phyloP scores from a whole-genome alignment of 35 echinoderm and acorn worm species.

The Apostichopus californicus region DNA sequence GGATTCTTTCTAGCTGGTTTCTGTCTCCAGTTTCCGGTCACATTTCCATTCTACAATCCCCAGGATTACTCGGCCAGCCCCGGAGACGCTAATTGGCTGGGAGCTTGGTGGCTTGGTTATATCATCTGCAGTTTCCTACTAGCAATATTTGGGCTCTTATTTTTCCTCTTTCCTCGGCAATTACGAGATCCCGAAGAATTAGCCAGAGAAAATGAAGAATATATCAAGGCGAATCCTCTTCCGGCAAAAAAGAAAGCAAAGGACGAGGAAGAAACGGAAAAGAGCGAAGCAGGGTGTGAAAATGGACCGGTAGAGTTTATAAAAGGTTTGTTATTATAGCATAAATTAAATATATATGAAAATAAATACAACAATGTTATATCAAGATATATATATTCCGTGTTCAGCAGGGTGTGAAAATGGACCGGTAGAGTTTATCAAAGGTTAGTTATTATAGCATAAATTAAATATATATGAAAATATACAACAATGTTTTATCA shows the following conservation, averaged over 20 bases:
- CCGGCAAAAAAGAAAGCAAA: neutral
- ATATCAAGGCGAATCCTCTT: neutral
- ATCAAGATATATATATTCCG: too few species aligned
- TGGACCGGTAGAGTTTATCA: conserved; percentile 15
- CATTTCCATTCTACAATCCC: conserved; percentile 63
- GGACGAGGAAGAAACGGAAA: neutral
- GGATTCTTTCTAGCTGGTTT: conserved; percentile 77
- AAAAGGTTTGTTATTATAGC: too few species aligned
- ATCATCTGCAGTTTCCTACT: conserved; percentile 59
- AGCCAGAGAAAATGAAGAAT: neutral
- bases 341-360: too few species aligned
- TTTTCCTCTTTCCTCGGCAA: conserved; percentile 25
- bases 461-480: too few species aligned
- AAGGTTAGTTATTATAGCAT: too few species aligned
- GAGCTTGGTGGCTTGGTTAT: conserved; percentile 77
- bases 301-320: conserved; percentile 8
- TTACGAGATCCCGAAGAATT: conserved; percentile 36
- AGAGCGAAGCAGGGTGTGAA: conserved; percentile 4
- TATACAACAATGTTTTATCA: too few species aligned
- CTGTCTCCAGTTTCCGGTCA: conserved; percentile 68
- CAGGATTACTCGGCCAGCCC: conserved; percentile 29
- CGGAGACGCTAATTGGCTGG: conserved; percentile 66
- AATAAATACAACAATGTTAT: too few species aligned
- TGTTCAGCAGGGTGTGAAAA: neutral
- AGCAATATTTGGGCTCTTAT: conserved; percentile 19